These are phyloP conservation scores for Conchocele bisecta DNA, from an alignment of 2,888 invertebrate genomes.

Conservation along the genomic window DNA sequence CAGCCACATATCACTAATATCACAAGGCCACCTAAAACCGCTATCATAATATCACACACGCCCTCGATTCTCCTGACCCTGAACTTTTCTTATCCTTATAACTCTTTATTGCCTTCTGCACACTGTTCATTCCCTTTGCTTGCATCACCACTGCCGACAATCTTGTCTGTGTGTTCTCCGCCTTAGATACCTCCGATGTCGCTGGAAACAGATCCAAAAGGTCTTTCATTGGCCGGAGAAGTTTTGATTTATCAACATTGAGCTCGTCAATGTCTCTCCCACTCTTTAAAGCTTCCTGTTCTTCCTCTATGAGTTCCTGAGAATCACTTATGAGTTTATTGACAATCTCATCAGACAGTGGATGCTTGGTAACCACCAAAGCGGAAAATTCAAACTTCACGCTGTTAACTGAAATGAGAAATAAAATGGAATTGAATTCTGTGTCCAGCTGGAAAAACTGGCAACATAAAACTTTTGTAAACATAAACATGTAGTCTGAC, in stretches of 20 bases:
- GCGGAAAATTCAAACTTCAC: constrained; percentile 67
- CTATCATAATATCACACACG: constrained; percentile 50
- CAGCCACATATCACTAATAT: too few species aligned
- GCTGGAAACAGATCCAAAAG: neutral
- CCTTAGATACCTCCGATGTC: neutral
- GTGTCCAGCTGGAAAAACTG: neutral
- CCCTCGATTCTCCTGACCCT: constrained; percentile 13
- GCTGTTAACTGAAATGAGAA: constrained; percentile 69
- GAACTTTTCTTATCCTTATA: constrained; percentile 38
- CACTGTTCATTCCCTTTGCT: constrained; percentile 34
- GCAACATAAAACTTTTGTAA: too few species aligned
- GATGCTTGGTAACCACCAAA: constrained; percentile 41
- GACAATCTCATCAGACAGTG: constrained; percentile 40
- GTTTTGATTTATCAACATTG: constrained; percentile 25
- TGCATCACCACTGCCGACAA: constrained; percentile 35
- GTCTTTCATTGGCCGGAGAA: constrained; percentile 37
- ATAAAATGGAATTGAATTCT: neutral
- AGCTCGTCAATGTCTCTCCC: constrained; percentile 52
- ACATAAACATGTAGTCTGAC: too few species aligned
- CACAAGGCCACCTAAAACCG: too few species aligned
- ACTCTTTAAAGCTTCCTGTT: constrained; percentile 39
- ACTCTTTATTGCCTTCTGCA: constrained; percentile 42
- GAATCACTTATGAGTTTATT: constrained; percentile 44
- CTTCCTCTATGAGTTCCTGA: constrained; percentile 32
- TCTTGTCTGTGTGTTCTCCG: neutral